These are phyloP conservation scores for Palloptera scutellata DNA, from an alignment of 2,888 invertebrate species.

Conservation along the genomic window DNA sequence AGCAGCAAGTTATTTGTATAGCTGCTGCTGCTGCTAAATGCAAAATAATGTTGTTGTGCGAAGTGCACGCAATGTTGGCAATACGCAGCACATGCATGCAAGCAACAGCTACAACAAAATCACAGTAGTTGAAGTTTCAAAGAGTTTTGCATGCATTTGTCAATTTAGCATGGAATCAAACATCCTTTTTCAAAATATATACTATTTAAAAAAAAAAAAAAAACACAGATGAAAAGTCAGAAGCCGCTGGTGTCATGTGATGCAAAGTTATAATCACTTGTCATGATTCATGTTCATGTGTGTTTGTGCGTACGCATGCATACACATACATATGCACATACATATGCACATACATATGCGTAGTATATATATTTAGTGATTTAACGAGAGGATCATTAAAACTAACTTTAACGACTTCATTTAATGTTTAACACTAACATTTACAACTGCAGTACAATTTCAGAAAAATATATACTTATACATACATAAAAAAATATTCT, in stretches of 20 bases:
- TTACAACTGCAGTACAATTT: constrained; percentile 36
- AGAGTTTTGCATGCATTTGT: constrained; percentile 58
- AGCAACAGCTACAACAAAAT: no score
- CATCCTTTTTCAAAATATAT: constrained; percentile 50
- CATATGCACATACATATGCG: constrained; percentile 26
- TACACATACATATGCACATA: neutral
- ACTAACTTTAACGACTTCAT: constrained; percentile 60
- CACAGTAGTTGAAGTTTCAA: neutral
- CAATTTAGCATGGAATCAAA: constrained; percentile 61
- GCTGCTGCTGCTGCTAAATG: no score
- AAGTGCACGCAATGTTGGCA: no score
- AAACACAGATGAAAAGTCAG: constrained; percentile 40
- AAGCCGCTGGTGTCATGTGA: constrained; percentile 25
- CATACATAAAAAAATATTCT: neutral
- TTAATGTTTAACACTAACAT: constrained; percentile 50
- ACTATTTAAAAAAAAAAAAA: no score
- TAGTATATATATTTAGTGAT: no score
- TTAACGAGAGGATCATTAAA: constrained; percentile 59
- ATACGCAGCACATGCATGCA: no score
- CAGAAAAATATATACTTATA: neutral
- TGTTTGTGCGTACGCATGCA: neutral
- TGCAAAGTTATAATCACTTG: neutral
- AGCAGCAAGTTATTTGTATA: no score
- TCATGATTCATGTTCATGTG: constrained; percentile 6
- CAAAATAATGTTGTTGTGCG: no score